Evolutionary conservation across 2,888 invertebrate genomes (phyloP).

Genomic region (Diarsia mendica): DNA sequence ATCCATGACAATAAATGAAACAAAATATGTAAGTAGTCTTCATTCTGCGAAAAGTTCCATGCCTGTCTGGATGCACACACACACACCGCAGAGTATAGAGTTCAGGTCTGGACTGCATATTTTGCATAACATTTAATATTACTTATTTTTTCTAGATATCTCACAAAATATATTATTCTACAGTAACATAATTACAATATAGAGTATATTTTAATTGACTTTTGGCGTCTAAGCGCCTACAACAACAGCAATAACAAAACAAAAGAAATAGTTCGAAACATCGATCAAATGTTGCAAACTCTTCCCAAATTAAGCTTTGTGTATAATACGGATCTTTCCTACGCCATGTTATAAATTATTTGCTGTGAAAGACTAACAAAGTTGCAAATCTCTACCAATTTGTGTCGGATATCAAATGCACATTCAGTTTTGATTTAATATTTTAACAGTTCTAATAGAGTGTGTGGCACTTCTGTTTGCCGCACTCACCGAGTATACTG

Average conservation of each 20-base stretch:
- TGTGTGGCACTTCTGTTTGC: conserved; percentile 69
- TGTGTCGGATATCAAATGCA: background rate
- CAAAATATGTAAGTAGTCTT: too few relatives aligned
- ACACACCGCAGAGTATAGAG: too few relatives aligned
- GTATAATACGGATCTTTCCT: background rate
- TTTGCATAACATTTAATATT: too few relatives aligned
- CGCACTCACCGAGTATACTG: conserved; percentile 86
- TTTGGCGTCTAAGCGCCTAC: background rate
- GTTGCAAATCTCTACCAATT: background rate
- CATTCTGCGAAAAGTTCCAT: too few relatives aligned
- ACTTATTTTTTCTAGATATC: background rate
- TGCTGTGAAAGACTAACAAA: background rate
- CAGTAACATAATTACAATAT: background rate
- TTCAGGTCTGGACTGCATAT: too few relatives aligned
- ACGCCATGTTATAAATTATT: background rate
- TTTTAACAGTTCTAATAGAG: conserved; percentile 70
- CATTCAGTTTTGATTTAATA: conserved; percentile 17
- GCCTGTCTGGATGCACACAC: too few relatives aligned
- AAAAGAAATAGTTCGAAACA: too few relatives aligned
- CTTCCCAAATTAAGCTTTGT: background rate
- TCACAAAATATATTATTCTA: background rate
- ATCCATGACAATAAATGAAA: too few relatives aligned
- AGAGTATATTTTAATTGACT: background rate
- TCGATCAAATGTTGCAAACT: background rate
- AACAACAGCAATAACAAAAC: background rate